Evolutionary conservation across 2,113 vertebrate species (phyloP).

Genomic region (Psephotus haematonotus): DNA sequence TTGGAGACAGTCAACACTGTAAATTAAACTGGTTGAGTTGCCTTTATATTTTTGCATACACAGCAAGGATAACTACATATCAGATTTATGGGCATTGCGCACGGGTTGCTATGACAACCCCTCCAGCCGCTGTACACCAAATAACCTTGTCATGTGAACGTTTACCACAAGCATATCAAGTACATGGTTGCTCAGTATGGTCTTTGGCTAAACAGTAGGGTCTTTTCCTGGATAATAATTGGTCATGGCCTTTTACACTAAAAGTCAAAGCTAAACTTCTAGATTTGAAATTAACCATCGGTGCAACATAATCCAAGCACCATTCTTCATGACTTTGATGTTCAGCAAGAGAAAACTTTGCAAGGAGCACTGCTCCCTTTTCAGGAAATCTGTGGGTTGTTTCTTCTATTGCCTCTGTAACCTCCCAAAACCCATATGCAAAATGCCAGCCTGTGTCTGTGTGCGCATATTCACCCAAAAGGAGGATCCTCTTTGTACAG

Average conservation of each 20-base stretch:
- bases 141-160: conserved; percentile 83
- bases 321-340: conserved; percentile 43
- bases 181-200: conserved; percentile 63
- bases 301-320: neutral
- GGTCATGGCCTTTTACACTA: conserved; percentile 73
- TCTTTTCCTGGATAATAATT: conserved; percentile 82
- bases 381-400: neutral
- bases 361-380: conserved; percentile 41
- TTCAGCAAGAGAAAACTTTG: conserved; percentile 59
- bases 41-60: conserved; percentile 81
- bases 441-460: conserved; percentile 23
- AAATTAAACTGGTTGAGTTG: conserved; percentile 78
- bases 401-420: conserved; percentile 20
- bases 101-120: conserved; percentile 81
- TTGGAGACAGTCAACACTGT: conserved; percentile 45
- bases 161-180: conserved; percentile 84
- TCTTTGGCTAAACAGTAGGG: conserved; percentile 77
- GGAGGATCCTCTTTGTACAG: neutral
- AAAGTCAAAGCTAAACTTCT: conserved; percentile 74
- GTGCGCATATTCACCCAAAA: neutral
- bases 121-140: conserved; percentile 80
- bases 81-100: conserved; percentile 83
- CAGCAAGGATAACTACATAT: conserved; percentile 84
- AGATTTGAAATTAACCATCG: conserved; percentile 72
- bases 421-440: conserved; percentile 22